Evolutionary conservation across 2,797 vertebrate species (phyloP).

Genomic region (Alfaro cultratus): DNA sequence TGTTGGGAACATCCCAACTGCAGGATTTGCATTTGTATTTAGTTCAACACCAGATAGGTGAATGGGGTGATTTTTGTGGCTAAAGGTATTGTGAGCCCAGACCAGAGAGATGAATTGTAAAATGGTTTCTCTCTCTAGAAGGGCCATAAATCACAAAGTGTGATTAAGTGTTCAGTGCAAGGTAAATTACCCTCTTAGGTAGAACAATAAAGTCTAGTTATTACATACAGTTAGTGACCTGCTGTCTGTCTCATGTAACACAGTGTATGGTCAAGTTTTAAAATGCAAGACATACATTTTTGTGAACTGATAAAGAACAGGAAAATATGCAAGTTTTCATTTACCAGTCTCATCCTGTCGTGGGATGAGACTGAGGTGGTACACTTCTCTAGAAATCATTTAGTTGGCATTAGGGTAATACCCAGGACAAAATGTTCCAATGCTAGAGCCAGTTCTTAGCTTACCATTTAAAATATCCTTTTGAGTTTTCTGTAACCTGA

Average conservation of each 20-base stretch:
- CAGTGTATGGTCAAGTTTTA: background rate
- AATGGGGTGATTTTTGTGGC: conserved; percentile 41
- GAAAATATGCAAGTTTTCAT: background rate
- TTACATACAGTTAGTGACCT: conserved; percentile 28
- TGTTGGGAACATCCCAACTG: conserved; percentile 49
- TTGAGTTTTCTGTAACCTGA: background rate
- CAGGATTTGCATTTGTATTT: conserved; percentile 68
- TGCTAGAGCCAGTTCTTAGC: background rate
- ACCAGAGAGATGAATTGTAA: conserved; percentile 61
- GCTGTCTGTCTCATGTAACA: background rate
- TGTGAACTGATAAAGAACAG: background rate
- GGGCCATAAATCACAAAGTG: conserved; percentile 52
- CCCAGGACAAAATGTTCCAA: background rate
- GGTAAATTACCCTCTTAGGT: conserved; percentile 40
- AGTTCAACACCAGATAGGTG: conserved; percentile 46
- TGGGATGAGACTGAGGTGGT: background rate
- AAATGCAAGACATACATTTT: background rate
- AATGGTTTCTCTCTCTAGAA: conserved; percentile 35
- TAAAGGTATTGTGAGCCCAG: conserved; percentile 35
- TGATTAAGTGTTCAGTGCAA: conserved; percentile 38
- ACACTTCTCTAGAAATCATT: background rate
- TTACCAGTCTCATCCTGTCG: background rate
- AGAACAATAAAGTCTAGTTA: conserved; percentile 38
- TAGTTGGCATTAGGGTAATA: background rate
- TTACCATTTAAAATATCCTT: background rate